Evolutionary conservation across 2,797 vertebrate genomes (phyloP), one percentile per base, ranked within the genome.

Genomic region (Buphagus erythrorhynchus): DNA sequence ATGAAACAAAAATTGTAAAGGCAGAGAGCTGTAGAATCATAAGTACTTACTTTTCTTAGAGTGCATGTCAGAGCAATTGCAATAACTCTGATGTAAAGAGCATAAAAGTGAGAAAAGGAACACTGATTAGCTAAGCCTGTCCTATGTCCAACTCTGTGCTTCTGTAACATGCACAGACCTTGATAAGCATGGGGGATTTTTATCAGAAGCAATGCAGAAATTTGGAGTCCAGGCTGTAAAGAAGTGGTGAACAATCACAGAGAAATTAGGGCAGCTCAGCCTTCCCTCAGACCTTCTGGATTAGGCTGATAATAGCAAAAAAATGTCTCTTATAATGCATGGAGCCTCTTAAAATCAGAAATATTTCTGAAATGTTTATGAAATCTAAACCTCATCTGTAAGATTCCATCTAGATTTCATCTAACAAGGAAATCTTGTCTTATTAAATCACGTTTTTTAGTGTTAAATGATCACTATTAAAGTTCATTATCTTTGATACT

Each of bases 41-140:
- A 89, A 89, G 45, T 57, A 31, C 24, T 86, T 36, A 10, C 40
- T 92, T 86, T 72, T 74, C 57, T 54, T 73, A 46, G 31, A 58
- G 13, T 0, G 0, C n/a, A 5, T 31, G 43, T 48, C 2, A 0
- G 48, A 69, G 17, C 66, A 93, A 87, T 66, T 69, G 48, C 51
- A 83, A 29, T 20, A 26, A 31, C 31, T 81, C 33, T 68, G 33
- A n/a, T 54, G 16, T 49, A 71, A 77, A 52, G 51, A 74, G 11
- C 2, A 5, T 35, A 57, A 51, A 38, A 35, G 8, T 16, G 22
- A 42, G 65, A 66, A 51, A 21, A 28, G 12, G 4, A 61, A 35
- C 1, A 5, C 11, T 43, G 81, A 69, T 65, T 73, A 63, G 9
- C 15, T 68, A 73, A 52, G 1, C 5, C 10, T 11, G 6, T 67